These are phyloP conservation scores for Thryonomys swinderianus DNA, from an alignment of 2,113 vertebrate genomes.

Conservation along the genomic window DNA sequence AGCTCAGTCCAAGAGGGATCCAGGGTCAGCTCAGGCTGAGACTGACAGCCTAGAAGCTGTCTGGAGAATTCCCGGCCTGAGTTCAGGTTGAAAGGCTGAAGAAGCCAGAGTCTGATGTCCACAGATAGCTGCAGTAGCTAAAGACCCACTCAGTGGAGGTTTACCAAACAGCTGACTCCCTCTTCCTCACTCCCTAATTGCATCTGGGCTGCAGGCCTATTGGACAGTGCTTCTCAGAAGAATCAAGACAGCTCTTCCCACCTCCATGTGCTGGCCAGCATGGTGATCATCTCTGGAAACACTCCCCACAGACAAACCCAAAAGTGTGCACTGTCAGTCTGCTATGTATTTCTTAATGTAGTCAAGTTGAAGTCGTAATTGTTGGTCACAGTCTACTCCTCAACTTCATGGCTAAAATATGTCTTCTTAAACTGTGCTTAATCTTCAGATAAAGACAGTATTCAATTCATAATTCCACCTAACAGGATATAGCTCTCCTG, in stretches of 20 bases:
- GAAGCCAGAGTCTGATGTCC: neutral
- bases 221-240: neutral
- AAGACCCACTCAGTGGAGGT: neutral
- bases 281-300: neutral
- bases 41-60: neutral
- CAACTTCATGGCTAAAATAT: neutral
- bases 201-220: neutral
- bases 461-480: neutral
- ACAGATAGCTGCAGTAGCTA: neutral
- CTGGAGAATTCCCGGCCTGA: neutral
- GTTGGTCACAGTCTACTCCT: neutral
- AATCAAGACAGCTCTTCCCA: neutral
- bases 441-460: neutral
- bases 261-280: neutral
- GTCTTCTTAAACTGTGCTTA: neutral
- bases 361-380: neutral
- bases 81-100: neutral
- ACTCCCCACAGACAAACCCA: neutral
- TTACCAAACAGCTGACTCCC: neutral
- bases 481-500: neutral
- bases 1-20: neutral
- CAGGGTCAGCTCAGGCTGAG: neutral
- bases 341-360: neutral
- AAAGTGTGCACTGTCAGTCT: neutral
- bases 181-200: neutral